These are phyloP conservation scores for Brachionus angularis DNA, from an alignment of 1,140 invertebrate genomes.

Conservation along the genomic window DNA sequence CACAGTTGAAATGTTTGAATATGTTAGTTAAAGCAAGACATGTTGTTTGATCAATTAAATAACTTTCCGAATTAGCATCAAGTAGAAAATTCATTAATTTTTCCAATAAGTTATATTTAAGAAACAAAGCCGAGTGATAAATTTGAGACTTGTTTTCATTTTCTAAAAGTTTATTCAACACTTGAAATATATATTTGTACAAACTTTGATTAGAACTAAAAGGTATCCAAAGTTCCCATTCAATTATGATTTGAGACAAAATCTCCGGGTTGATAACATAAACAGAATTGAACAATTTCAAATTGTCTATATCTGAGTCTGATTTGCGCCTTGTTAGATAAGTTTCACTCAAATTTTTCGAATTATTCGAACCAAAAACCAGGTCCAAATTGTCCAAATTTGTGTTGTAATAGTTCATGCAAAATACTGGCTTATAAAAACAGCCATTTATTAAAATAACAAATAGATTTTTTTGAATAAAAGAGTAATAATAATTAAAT, in stretches of 20 bases:
- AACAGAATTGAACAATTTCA: neutral
- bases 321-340: too few species aligned
- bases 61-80: conserved; percentile 14
- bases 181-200: conserved; percentile 15
- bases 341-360: too few species aligned
- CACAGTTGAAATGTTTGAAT: conserved; percentile 27
- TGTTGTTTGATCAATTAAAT: neutral
- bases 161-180: conserved; percentile 25
- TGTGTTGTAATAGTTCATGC: neutral
- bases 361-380: neutral
- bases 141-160: conserved; percentile 12
- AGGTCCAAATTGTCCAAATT: conserved; percentile 2
- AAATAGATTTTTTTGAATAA: conserved; percentile 15
- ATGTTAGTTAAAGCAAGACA: conserved; percentile 1
- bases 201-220: too few species aligned
- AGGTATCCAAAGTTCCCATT: conserved; percentile 29
- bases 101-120: conserved; percentile 32
- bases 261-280: conserved; percentile 21
- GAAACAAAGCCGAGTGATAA: conserved; percentile 12
- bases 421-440: conserved; percentile 13
- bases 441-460: conserved; percentile 3
- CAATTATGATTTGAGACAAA: conserved; percentile 16
- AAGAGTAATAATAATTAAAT: neutral
- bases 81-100: conserved; percentile 12
- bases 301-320: too few species aligned